Evolutionary conservation across 2,888 invertebrate genomes (phyloP), one percentile per base, ranked within the genome.

Genomic region (Nineta flava): DNA sequence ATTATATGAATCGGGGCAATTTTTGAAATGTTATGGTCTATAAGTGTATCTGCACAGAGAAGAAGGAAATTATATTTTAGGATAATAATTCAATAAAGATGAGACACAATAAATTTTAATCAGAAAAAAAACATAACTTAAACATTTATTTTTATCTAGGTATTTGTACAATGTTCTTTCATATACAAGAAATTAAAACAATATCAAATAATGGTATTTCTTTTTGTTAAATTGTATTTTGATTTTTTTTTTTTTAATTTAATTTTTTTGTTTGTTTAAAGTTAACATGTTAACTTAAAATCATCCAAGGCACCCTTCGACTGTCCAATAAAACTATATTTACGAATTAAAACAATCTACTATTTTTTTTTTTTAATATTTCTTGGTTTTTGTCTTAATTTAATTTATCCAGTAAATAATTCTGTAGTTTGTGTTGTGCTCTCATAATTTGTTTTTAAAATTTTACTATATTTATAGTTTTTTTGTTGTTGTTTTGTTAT

Each of bases 291-390:
- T 61, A 60, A 64, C 66, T 62, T 63, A 63, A 26, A 63, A 65
- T 65, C 63, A 64, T 65, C 64, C 66, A 67, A 67, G 67, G 67
- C 67, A 67, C 67, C 66, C 60, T 65, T 65, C 65, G 40, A 48
- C 48, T 48, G 48, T 48, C 48, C 48, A 41, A n/a, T 40, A 38
- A 38, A 48, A 41, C 48, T 48, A 48, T 41, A 41, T 41, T 40
- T 41, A 21, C 38, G 15, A 48, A 48, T 48, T 48, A 48, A 48
- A 48, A 40, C 41, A 48, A 48, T 41, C 48, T 48, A 48, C 48
- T 46, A 17, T 16, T 21, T 15, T 17, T 44, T 19, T 19, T 19
- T 26, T 26, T 26, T 26, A 26, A 26, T 26, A 26, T 26, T 26
- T 26, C 26, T 26, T 26, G 26, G 26, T 26, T 26, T 26, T 26